Evolutionary conservation across 2,113 vertebrate genomes (phyloP).

Genomic region (Leucoraja erinaceus): DNA sequence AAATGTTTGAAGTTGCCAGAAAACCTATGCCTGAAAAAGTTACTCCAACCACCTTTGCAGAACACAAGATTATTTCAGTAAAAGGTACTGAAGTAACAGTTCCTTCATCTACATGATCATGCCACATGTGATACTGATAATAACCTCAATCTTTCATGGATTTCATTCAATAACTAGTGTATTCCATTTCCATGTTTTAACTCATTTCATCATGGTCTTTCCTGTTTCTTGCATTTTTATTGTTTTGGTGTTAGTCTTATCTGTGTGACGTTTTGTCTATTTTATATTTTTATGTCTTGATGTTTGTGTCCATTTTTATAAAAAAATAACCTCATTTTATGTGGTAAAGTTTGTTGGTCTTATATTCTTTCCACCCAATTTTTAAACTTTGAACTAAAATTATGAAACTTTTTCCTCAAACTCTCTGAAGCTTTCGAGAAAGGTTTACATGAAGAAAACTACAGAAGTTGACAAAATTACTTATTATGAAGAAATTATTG

Average conservation of each 20-base stretch:
- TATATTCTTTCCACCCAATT: background rate
- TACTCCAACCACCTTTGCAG: constrained; percentile 7
- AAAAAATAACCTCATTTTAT: background rate
- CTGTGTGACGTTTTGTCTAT: background rate
- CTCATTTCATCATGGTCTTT: background rate
- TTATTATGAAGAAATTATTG: background rate
- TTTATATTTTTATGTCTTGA: background rate
- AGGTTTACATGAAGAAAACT: background rate
- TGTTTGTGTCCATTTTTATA: background rate
- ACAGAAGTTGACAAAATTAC: background rate
- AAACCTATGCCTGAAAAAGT: constrained; percentile 30
- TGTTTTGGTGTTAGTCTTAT: background rate
- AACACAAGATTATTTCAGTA: constrained; percentile 25
- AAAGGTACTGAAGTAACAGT: constrained; percentile 35
- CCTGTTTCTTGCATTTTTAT: background rate
- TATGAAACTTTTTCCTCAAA: constrained; percentile 27
- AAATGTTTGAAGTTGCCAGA: constrained; percentile 36
- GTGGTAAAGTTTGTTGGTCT: background rate
- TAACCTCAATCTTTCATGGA: background rate
- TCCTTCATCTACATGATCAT: background rate
- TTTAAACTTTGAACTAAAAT: constrained; percentile 2
- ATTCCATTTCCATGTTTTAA: background rate
- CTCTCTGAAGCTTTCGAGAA: constrained; percentile 23
- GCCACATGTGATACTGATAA: background rate
- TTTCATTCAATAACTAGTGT: background rate